Conservation (phyloP, 2,888 invertebrate genomes). For the Psylliodes chrysocephalus region DNA sequence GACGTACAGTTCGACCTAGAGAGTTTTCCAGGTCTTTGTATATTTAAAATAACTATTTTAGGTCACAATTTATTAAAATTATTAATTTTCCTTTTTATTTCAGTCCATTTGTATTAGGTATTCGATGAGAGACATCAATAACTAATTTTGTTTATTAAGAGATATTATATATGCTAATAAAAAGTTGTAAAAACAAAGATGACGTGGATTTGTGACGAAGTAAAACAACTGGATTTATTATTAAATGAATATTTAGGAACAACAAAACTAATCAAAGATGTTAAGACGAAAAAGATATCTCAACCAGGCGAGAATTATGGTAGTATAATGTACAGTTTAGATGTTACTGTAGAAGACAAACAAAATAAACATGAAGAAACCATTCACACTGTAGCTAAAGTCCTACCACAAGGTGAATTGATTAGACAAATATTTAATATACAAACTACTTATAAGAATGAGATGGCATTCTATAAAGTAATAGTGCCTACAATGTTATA, state of each 20-base stretch:
- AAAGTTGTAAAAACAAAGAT: not conserved
- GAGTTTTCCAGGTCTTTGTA: no score
- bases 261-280: not conserved
- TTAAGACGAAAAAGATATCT: constrained; percentile 28
- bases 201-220: not conserved
- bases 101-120: no score
- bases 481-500: constrained; percentile 59
- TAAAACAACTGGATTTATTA: not conserved
- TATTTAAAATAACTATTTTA: no score
- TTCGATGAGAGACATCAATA: no score
- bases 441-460: constrained; percentile 65
- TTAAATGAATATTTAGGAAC: not conserved
- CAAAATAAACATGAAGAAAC: constrained; percentile 23
- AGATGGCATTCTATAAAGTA: constrained; percentile 65
- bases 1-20: no score
- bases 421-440: constrained; percentile 63
- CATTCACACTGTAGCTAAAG: constrained; percentile 37
- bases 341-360: constrained; percentile 21
- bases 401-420: constrained; percentile 31
- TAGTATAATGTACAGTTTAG: constrained; percentile 34
- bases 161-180: no score
- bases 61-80: no score
- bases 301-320: constrained; percentile 53
- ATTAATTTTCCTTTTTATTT: no score
- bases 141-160: not conserved